Evolutionary conservation across 2,113 vertebrate species (phyloP), one percentile per base, ranked within the genome.

Genomic region (Macroglossus sobrinus): DNA sequence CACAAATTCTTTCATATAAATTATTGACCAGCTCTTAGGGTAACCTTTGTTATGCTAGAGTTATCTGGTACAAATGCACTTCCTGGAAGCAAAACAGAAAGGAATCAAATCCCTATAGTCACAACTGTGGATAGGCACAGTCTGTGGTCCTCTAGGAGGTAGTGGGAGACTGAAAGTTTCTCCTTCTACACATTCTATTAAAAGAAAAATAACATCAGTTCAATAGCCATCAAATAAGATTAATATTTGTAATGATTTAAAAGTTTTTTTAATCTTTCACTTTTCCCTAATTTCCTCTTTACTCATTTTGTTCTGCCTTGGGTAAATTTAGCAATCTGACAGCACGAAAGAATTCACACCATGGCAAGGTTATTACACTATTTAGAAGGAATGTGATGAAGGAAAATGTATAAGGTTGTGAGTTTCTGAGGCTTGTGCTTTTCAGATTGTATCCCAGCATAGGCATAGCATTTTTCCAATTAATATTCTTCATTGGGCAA

Each of bases 1-100:
- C 94, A 89, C 88, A 87, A 69, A 88, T 97, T 91, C 94, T 96
- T 97, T 95, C 84, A 84, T 79, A 57, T 96, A 69, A 91, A 97
- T 97, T 93, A 98, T 93, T 96, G 95, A 96, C 94, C 38, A 95
- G 24, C 72, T 96, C 96, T 86, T 79, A 79, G 59, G 92, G 43
- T 91, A 97, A 97, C 26, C 50, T 90, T 66, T 87, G 50, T 93
- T 85, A 43, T 82, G 16, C 57, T 96, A 40, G 78, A 96, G 75
- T 95, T 50, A 82, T 85, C 87, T 96, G 38, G 43, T 79, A 94
- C 91, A 55, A 92, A 71, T 33, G 72, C 13, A 95, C 91, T 96
- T 84, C 93, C 71, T 96, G 78, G 94, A 96, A 95, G 45, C 43
- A 45, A 94, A 63, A 59, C n/a, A 53, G 35, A 71, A 85, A 57